Base-by-base conservation (phyloP, 2,888 invertebrate species). In the Gandaritis pyraliata region DNA sequence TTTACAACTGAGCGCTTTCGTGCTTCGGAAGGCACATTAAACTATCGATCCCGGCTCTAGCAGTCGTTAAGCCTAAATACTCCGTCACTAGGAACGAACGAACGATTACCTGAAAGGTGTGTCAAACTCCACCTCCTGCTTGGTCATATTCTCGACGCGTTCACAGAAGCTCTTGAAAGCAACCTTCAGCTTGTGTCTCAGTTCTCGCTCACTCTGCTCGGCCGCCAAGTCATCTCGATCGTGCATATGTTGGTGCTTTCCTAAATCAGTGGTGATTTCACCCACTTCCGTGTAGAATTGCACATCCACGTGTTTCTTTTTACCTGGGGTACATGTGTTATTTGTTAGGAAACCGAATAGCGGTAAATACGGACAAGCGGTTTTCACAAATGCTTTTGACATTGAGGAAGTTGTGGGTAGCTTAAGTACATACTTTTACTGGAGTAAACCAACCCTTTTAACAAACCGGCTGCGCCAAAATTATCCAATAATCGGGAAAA, bases 251-350 rank as follows among this genome's bases (percentile, higher is more conserved):
- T 99, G 99, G 86, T 99, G 99, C 87, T 99, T 99, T 47, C 99
- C 99, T 76, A 99, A 93, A 93, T 99, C 99, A 0, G 99, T 99
- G 0, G 99, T 99, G 62, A 99, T 99, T 92, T 99, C 99, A 76
- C 99, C 99, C 56, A 99, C 99, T 92, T 99, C 99, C 0, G 99
- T 99, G 86, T 99, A 99, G 92, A 99, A 99, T 85, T 99, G 99
- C 5, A 99, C 99, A 90, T 99, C 99, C 0, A 97, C 95, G 76
- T 99, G 99, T 81, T 99, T 99, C 94, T 99, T 99, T 92, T 98
- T 98, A 47, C 93, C 93, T 93, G 47, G 15, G 7, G 10, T 33
- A 33, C 10, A 33, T 8, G 6, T 30, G 30, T 30, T 30, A 33
- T 33, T 33, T 33, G 10, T 33, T 33, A 33, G 33, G 10, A 10